A percentile compares a stretch with the other conserved stretches of the same genome.
Conservation (phyloP, 2,888 invertebrate genomes). For the Iphiclides podalirius region DNA sequence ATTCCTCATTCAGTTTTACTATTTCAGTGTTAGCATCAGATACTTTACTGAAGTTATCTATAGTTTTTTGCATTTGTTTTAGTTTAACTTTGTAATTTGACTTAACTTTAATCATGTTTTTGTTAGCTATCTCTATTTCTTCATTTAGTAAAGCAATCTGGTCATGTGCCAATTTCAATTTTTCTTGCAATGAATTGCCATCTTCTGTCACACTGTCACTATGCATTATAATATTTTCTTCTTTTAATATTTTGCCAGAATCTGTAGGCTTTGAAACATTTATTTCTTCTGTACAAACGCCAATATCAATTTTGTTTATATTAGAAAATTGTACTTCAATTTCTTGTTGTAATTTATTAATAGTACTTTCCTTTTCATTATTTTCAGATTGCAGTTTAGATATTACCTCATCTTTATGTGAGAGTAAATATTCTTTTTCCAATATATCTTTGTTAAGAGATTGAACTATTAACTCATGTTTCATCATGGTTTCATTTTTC, state of each 20-base stretch:
- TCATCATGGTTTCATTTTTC: constrained; percentile 56
- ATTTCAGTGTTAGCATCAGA: constrained; percentile 85
- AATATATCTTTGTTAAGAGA: constrained; percentile 72
- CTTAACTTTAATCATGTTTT: constrained; percentile 87
- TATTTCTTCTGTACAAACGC: constrained; percentile 42
- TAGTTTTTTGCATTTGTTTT: constrained; percentile 88
- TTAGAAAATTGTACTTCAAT: constrained; percentile 25
- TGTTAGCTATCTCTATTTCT: constrained; percentile 87
- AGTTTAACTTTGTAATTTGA: constrained; percentile 85
- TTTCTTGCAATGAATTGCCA: constrained; percentile 53
- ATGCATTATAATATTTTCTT: constrained; percentile 12
- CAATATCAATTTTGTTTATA: constrained; percentile 43
- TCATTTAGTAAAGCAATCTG: constrained; percentile 80
- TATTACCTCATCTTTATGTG: constrained; percentile 70
- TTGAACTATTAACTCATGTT: constrained; percentile 62
- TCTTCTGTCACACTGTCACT: constrained; percentile 30
- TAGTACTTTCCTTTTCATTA: constrained; percentile 34
- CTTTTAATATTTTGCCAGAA: constrained; percentile 7
- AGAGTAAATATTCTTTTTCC: constrained; percentile 65
- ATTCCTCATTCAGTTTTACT: constrained; percentile 81
- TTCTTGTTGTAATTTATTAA: constrained; percentile 36
- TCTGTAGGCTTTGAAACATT: not conserved
- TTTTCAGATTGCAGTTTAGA: constrained; percentile 45
- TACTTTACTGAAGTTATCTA: constrained; percentile 83
- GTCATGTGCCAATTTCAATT: constrained; percentile 62